These are phyloP conservation scores for Toxotes jaculatrix DNA, from an alignment of 2,113 vertebrate species.

Conservation along the genomic window DNA sequence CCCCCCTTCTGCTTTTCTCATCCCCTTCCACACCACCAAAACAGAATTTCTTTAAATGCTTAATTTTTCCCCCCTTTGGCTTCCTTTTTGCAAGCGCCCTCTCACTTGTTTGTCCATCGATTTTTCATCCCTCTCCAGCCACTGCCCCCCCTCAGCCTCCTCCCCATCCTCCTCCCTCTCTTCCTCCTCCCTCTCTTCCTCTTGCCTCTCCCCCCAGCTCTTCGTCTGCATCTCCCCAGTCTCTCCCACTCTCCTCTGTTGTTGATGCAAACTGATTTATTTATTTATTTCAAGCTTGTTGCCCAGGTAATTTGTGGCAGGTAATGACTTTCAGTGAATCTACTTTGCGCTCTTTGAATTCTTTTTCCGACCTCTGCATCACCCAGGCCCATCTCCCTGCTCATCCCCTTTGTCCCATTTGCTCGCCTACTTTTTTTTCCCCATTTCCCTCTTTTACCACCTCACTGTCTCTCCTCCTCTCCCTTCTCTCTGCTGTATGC, in stretches of 20 bases:
- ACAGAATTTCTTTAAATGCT: slow-evolving; percentile 82
- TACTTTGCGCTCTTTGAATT: slow-evolving; percentile 87
- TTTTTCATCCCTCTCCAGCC: slow-evolving; percentile 80
- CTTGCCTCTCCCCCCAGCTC: slow-evolving; percentile 18
- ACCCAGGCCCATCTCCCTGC: slow-evolving; percentile 52
- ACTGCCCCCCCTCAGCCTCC: slow-evolving; percentile 54
- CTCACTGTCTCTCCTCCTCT: slow-evolving; percentile 39
- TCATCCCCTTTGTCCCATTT: slow-evolving; percentile 69
- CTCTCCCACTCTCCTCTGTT: slow-evolving; percentile 64
- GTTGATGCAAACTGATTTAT: slow-evolving; percentile 80
- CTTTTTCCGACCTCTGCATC: slow-evolving; percentile 72
- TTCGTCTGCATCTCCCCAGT: slow-evolving; percentile 62
- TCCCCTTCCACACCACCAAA: slow-evolving; percentile 67
- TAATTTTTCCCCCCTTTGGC: slow-evolving; percentile 76
- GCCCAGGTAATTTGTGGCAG: slow-evolving; percentile 94
- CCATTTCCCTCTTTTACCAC: slow-evolving; percentile 42
- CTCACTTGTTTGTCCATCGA: slow-evolving; percentile 86
- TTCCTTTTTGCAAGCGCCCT: slow-evolving; percentile 75
- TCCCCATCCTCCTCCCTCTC: slow-evolving; percentile 18
- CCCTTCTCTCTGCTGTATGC: slow-evolving; percentile 73
- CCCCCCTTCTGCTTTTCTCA: slow-evolving; percentile 46
- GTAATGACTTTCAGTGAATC: slow-evolving; percentile 96
- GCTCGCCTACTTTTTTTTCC: slow-evolving; percentile 36
- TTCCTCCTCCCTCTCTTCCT: background rate
- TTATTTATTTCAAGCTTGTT: slow-evolving; percentile 88